These are phyloP conservation scores for Agrenia bidenticulata DNA, from an alignment of 2,888 invertebrate genomes.

Conservation along the genomic window DNA sequence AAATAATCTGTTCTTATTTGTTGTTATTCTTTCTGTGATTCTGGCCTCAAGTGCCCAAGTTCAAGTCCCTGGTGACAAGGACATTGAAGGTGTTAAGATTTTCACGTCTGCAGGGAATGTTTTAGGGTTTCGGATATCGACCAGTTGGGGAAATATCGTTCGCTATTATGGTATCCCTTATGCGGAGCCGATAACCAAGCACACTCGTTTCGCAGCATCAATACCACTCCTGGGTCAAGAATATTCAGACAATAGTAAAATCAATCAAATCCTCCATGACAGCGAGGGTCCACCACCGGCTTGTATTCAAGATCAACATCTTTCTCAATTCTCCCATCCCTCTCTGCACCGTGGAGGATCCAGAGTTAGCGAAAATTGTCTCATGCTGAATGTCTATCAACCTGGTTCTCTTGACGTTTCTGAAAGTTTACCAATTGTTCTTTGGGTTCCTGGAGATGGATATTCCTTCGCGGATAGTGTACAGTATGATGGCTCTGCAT, in stretches of 20 bases:
- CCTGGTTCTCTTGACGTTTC: conserved; percentile 37
- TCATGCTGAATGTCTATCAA: conserved; percentile 54
- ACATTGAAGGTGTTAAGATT: neutral
- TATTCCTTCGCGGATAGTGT: conserved; percentile 60
- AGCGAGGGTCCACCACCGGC: conserved; percentile 25
- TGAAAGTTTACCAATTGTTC: conserved; percentile 45
- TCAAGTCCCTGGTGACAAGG: neutral
- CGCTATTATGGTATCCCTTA: conserved; percentile 53
- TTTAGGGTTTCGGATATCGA: conserved; percentile 11
- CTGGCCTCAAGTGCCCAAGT: no score
- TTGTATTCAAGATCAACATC: conserved; percentile 53
- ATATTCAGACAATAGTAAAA: neutral
- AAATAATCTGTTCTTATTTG: neutral
- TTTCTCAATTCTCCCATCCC: conserved; percentile 30
- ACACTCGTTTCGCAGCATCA: conserved; percentile 19
- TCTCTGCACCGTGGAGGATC: conserved; percentile 27
- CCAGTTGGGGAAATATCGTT: conserved; percentile 19
- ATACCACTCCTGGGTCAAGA: conserved; percentile 3
- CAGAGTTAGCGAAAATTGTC: conserved; percentile 53
- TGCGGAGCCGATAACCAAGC: conserved; percentile 51
- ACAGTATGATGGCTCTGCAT: conserved; percentile 60
- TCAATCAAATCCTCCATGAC: neutral
- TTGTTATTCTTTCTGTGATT: neutral
- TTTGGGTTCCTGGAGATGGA: conserved; percentile 55
- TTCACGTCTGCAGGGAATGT: conserved; percentile 23